phyloP scores from a whole-genome alignment of 2,888 invertebrate genomes.

The Disparrhopalites patrizii region DNA sequence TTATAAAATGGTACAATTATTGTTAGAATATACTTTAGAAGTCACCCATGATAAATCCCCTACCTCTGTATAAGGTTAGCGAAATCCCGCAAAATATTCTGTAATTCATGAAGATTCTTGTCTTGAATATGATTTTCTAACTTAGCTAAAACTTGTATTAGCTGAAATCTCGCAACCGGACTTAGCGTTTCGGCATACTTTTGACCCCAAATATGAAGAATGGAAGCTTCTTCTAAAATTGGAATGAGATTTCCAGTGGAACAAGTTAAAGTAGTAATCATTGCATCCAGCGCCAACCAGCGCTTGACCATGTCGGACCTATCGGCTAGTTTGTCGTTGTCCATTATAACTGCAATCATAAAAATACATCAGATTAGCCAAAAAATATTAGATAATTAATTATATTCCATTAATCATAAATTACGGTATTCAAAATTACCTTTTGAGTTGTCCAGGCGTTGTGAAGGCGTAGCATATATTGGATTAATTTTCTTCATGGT shows the following conservation, averaged over 20 bases:
- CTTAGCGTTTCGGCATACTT: constrained; percentile 47
- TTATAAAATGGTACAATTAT: no score
- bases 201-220: constrained; percentile 47
- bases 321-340: constrained; percentile 35
- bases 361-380: constrained; percentile 15
- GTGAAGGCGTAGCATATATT: constrained; percentile 69
- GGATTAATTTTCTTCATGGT: constrained; percentile 62
- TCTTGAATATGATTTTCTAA: constrained; percentile 47
- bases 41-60: neutral
- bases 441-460: constrained; percentile 45
- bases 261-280: constrained; percentile 48
- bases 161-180: constrained; percentile 47
- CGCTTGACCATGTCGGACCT: constrained; percentile 47
- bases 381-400: constrained; percentile 2
- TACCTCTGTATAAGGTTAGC: constrained; percentile 48
- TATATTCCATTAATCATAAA: neutral
- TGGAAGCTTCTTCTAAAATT: constrained; percentile 48
- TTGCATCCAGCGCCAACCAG: constrained; percentile 48
- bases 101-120: constrained; percentile 47
- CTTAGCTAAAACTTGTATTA: constrained; percentile 47
- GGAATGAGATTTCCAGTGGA: constrained; percentile 48
- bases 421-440: constrained; percentile 29
- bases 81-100: constrained; percentile 48
- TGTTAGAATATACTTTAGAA: no score
- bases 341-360: constrained; percentile 32